Conservation (phyloP, 1,140 invertebrate genomes). For the Lordiphosa collinella region DNA sequence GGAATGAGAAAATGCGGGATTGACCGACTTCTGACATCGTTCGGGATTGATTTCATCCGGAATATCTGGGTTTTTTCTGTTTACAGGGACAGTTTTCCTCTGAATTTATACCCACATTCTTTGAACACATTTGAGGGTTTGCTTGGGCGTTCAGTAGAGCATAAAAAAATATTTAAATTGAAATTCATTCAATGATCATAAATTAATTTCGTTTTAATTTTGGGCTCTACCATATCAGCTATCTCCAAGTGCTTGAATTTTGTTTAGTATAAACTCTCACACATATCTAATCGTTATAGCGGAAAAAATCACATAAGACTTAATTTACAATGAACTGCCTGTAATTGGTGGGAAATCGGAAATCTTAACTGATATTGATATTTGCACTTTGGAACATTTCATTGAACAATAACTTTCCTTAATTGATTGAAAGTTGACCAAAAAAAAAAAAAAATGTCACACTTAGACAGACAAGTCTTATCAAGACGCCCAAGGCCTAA, state of each 20-base stretch:
- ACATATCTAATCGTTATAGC: conserved; percentile 1
- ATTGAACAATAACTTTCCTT: conserved; percentile 6
- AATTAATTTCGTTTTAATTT: too few species aligned
- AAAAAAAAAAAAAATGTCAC: conserved; percentile 7
- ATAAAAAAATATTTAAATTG: too few species aligned
- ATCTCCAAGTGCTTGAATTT: not conserved
- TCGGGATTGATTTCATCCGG: too few species aligned
- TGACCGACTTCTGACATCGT: too few species aligned
- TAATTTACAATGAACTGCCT: not conserved
- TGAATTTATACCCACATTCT: too few species aligned
- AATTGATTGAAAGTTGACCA: not conserved
- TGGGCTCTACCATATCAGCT: not conserved
- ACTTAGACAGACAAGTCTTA: conserved; percentile 9
- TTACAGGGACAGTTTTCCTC: too few species aligned
- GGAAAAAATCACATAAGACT: not conserved
- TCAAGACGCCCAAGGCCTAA: not conserved
- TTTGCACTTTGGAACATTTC: not conserved
- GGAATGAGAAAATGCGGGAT: too few species aligned
- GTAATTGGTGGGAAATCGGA: not conserved
- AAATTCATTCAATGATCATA: too few species aligned
- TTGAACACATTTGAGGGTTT: too few species aligned
- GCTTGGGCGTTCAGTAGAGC: too few species aligned
- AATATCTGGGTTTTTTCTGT: too few species aligned
- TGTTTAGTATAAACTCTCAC: not conserved
- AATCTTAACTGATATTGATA: conserved; percentile 2